Conservation (phyloP, 2,797 vertebrate genomes). For the Sebastes matsubarae region DNA sequence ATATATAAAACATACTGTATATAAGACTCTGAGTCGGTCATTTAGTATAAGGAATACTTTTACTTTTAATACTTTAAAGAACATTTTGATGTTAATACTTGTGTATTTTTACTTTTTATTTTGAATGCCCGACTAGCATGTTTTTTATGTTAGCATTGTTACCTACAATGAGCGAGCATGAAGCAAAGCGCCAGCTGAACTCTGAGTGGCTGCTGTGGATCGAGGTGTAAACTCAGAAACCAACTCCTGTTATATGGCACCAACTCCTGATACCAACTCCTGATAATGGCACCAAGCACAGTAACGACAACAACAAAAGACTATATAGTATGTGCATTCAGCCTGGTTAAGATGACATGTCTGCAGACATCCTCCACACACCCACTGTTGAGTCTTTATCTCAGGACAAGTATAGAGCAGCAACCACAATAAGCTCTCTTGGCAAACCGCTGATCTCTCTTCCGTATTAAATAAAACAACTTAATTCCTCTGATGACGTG, state of each 20-base stretch:
- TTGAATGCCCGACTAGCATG: neutral
- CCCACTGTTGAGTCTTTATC: neutral
- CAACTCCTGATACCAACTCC: neutral
- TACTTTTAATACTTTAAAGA: too few species aligned
- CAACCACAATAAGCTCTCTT: slow-evolving; percentile 7
- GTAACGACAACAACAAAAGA: neutral
- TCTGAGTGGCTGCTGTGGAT: neutral
- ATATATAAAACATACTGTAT: too few species aligned
- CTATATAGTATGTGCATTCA: neutral
- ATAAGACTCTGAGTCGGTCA: too few species aligned
- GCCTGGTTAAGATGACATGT: neutral
- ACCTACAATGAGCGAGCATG: neutral
- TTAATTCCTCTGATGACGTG: slow-evolving; percentile 42
- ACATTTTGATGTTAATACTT: too few species aligned
- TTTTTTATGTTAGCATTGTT: neutral
- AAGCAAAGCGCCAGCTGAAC: neutral
- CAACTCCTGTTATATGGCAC: neutral
- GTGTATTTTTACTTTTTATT: too few species aligned
- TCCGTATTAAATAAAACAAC: slow-evolving; percentile 40
- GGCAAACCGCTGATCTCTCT: slow-evolving; percentile 15
- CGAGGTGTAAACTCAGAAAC: neutral
- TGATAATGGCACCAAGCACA: neutral
- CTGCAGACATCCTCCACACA: neutral
- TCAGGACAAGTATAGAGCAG: neutral
- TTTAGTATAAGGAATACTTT: too few species aligned